Conservation (phyloP, 2,888 invertebrate species). For the Crioceris asparagi region DNA sequence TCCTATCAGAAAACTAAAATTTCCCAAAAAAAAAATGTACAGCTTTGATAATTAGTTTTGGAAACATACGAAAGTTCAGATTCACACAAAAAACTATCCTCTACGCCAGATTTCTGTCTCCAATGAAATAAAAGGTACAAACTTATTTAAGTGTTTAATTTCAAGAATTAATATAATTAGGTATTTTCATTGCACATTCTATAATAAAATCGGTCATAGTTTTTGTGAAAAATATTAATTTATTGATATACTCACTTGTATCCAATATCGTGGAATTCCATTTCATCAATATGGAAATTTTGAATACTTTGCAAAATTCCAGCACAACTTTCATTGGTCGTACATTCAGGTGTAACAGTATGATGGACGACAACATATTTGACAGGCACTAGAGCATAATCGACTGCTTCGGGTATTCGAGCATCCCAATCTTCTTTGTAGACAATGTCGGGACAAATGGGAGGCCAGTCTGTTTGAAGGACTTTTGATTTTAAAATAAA, state of each 20-base stretch:
- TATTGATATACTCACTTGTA: conserved; percentile 42
- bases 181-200: too few relatives aligned
- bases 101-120: background rate
- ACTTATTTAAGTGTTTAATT: background rate
- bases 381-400: conserved; percentile 45
- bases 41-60: background rate
- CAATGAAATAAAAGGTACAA: background rate
- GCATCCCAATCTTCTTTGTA: conserved; percentile 52
- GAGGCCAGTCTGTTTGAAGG: conserved; percentile 22
- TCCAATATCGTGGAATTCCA: conserved; percentile 46
- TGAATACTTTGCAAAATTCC: conserved; percentile 39
- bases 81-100: background rate
- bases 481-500: too few relatives aligned
- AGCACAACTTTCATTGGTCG: conserved; percentile 37
- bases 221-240: background rate
- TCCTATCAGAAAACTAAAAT: conserved; percentile 45
- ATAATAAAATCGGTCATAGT: too few relatives aligned
- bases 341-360: conserved; percentile 43
- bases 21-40: conserved; percentile 1
- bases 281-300: conserved; percentile 40
- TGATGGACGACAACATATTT: conserved; percentile 47
- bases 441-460: conserved; percentile 44
- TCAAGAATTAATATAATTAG: too few relatives aligned
- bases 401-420: conserved; percentile 37
- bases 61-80: background rate